Evolutionary conservation across 2,888 invertebrate species (phyloP).

Genomic region (Ethmia dodecea): DNA sequence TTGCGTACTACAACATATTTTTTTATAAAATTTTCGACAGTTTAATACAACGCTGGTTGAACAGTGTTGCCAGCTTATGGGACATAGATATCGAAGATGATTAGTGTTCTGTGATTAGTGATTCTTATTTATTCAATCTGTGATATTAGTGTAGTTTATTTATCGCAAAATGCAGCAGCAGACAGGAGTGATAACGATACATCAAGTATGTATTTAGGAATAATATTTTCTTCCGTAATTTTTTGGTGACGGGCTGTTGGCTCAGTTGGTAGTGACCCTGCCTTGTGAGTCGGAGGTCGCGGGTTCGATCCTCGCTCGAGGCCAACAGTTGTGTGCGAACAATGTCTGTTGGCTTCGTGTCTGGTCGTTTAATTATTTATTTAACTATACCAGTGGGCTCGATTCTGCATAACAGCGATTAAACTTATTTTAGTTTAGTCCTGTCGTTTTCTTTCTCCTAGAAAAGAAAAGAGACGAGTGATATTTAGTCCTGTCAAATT

Average conservation of each 20-base stretch:
- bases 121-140: constrained; percentile 63
- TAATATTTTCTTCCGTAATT: neutral
- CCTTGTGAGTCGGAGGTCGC: neutral
- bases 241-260: neutral
- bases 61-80: constrained; percentile 31
- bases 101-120: constrained; percentile 29
- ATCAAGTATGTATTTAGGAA: constrained; percentile 44
- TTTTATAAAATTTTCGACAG: constrained; percentile 51
- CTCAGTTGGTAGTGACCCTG: neutral
- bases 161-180: constrained; percentile 42
- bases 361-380: too few relatives aligned
- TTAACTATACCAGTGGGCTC: too few relatives aligned
- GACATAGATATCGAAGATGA: constrained; percentile 49
- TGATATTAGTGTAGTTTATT: constrained; percentile 47
- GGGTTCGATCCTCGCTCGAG: too few relatives aligned
- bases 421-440: too few relatives aligned
- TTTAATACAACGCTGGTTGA: constrained; percentile 31
- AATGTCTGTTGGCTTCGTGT: neutral
- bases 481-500: too few relatives aligned
- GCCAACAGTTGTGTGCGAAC: neutral
- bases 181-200: constrained; percentile 56
- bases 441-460: too few relatives aligned
- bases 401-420: too few relatives aligned
- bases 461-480: too few relatives aligned
- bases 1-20: constrained; percentile 59